A percentile compares a stretch with the other conserved stretches of the same genome.
These are phyloP conservation scores for Brachystomella parvula DNA, from an alignment of 1,140 invertebrate species.

Conservation along the genomic window DNA sequence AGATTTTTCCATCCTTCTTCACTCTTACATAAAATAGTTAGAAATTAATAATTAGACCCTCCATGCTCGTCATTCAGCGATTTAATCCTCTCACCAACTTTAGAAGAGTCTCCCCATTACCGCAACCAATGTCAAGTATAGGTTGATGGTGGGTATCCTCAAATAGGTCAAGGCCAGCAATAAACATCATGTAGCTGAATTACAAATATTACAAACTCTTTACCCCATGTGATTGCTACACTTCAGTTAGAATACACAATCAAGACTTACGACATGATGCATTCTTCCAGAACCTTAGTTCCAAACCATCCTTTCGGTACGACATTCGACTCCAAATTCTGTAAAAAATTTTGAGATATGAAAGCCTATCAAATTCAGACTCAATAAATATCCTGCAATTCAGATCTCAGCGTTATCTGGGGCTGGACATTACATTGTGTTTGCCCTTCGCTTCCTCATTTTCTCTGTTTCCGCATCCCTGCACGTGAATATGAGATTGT, in stretches of 20 bases:
- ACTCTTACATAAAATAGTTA: neutral
- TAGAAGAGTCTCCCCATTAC: neutral
- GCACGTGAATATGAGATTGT: too few species aligned
- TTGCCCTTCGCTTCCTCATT: too few species aligned
- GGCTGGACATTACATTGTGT: too few species aligned
- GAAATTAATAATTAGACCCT: neutral
- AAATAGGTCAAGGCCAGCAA: too few species aligned
- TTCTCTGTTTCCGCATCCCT: too few species aligned
- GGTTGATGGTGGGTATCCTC: neutral
- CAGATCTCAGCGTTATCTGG: too few species aligned
- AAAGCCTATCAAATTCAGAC: too few species aligned
- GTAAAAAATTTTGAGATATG: too few species aligned
- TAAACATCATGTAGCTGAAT: neutral
- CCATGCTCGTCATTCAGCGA: neutral
- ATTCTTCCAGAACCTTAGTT: neutral
- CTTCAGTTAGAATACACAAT: neutral
- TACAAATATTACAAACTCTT: neutral
- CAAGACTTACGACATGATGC: neutral
- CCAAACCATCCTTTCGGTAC: conserved; percentile 5
- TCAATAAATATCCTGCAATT: too few species aligned
- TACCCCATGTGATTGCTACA: neutral
- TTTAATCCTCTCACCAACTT: neutral
- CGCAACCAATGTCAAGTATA: neutral
- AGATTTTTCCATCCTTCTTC: neutral
- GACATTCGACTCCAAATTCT: neutral